These are phyloP conservation scores for Brachionus rubens DNA, from an alignment of 1,140 invertebrate species.

Conservation along the genomic window DNA sequence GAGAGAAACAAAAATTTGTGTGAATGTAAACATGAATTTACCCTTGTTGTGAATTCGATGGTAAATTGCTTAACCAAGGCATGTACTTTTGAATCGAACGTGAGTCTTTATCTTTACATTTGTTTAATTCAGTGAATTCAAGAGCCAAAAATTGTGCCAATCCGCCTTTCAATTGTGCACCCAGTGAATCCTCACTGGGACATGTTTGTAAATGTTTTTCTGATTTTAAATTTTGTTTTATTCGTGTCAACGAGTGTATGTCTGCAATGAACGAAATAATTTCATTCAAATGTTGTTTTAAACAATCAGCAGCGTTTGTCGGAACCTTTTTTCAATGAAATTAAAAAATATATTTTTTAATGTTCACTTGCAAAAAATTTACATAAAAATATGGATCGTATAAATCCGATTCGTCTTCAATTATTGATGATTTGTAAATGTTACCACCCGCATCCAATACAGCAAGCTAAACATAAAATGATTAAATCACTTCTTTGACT, in stretches of 20 bases:
- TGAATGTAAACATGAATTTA: too few relatives aligned
- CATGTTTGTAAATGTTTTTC: slow-evolving; percentile 42
- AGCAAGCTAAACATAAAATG: slow-evolving; percentile 59
- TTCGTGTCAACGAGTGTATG: slow-evolving; percentile 89
- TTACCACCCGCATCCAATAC: slow-evolving; percentile 74
- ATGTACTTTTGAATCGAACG: slow-evolving; percentile 74
- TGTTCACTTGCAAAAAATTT: neutral
- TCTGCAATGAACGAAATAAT: slow-evolving; percentile 91
- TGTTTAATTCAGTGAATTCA: slow-evolving; percentile 73
- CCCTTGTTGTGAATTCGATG: slow-evolving; percentile 78
- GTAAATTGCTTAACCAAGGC: slow-evolving; percentile 85
- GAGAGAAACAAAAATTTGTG: too few relatives aligned
- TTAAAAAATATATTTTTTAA: neutral
- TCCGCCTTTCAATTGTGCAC: slow-evolving; percentile 87
- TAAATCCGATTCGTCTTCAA: slow-evolving; percentile 32
- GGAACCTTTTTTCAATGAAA: slow-evolving; percentile 59
- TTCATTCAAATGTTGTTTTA: slow-evolving; percentile 85
- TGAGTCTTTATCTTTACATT: slow-evolving; percentile 20
- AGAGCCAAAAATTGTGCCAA: slow-evolving; percentile 88
- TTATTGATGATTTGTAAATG: slow-evolving; percentile 54
- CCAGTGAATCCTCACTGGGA: slow-evolving; percentile 77
- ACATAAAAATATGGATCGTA: slow-evolving; percentile 45
- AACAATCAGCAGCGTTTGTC: slow-evolving; percentile 84
- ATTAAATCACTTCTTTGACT: too few relatives aligned
- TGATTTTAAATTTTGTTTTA: slow-evolving; percentile 71